These are phyloP conservation scores for Lydus trimaculatus DNA, from an alignment of 2,888 invertebrate genomes.

Conservation along the genomic window DNA sequence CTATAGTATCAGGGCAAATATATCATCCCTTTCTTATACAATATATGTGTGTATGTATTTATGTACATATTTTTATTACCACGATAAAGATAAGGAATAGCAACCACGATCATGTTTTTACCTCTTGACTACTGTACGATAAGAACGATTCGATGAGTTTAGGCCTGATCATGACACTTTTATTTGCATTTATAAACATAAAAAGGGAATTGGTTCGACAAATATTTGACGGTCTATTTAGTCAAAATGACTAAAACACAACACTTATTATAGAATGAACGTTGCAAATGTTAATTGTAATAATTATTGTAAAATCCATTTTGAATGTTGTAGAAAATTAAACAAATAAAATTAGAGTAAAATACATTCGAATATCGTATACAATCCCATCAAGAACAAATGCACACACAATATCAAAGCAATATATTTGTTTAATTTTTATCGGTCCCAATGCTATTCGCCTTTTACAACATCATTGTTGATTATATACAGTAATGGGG, in stretches of 20 bases:
- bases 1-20: no score
- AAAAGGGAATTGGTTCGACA: slow-evolving; percentile 30
- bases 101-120: slow-evolving; percentile 18
- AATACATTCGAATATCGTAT: slow-evolving; percentile 24
- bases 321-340: slow-evolving; percentile 27
- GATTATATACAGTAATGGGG: slow-evolving; percentile 15
- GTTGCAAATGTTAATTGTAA: no score
- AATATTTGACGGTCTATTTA: slow-evolving; percentile 39
- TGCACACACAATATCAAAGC: slow-evolving; percentile 22
- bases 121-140: slow-evolving; percentile 26
- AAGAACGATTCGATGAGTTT: slow-evolving; percentile 36
- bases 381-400: slow-evolving; percentile 30
- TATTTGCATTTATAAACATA: slow-evolving; percentile 36
- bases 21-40: not conserved
- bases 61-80: slow-evolving; percentile 31
- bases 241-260: slow-evolving; percentile 17
- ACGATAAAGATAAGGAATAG: slow-evolving; percentile 29
- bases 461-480: slow-evolving; percentile 32
- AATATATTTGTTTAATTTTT: slow-evolving; percentile 45
- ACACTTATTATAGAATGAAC: slow-evolving; percentile 32
- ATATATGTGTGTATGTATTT: slow-evolving; percentile 21
- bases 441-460: slow-evolving; percentile 41
- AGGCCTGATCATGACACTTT: slow-evolving; percentile 38
- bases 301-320: slow-evolving; percentile 24
- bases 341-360: slow-evolving; percentile 28